Evolutionary conservation across 2,113 vertebrate species (phyloP), one percentile per base, ranked within the genome.

Genomic region (Aptenodytes forsteri): DNA sequence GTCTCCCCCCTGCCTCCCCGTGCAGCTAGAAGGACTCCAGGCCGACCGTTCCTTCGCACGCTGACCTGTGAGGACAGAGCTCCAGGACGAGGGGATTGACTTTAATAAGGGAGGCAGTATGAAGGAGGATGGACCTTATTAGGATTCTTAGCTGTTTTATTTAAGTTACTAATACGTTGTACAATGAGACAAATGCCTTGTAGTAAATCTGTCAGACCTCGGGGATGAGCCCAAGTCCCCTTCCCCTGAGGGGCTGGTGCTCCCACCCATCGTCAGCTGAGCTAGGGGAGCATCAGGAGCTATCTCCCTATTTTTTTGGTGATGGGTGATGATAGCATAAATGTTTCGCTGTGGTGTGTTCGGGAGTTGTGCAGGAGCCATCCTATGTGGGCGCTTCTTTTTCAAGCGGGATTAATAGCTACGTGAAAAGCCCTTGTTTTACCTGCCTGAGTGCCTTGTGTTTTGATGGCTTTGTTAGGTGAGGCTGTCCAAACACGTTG

Each of bases 391-490:
- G 75, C 3, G 30, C 75, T 65, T 13, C 46, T 64, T 89, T 85
- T 52, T 13, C 73, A 6, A 16, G 25, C 19, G 3, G 77, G 3
- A 75, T 18, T 71, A 25, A 14, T 4, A n/a, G 32, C 87, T 47
- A 1, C 1, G 0, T 3, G 10, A 29, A 55, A 36, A 92, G 16
- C 69, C 65, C 58, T 55, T 0, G 0, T 20, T 50, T 14, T 6
- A 8, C 62, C 82, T 65, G 29, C 83, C n/a, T 4, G 5, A n/a
- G 70, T 0, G 16, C 77, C 38, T 16, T 13, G 54, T 61, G 81
- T 32, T 62, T 16, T 2, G 36, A 7, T 12, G 9, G 44, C 65
- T 71, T 1, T 3, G 16, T 12, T 26, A 25, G 80, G 16, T 38
- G 73, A 40, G n/a, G 58, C 62, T 73, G 62, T 25, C 58, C 87